Conservation (phyloP, 2,113 vertebrate species). For the Himantopus leucocephalus region DNA sequence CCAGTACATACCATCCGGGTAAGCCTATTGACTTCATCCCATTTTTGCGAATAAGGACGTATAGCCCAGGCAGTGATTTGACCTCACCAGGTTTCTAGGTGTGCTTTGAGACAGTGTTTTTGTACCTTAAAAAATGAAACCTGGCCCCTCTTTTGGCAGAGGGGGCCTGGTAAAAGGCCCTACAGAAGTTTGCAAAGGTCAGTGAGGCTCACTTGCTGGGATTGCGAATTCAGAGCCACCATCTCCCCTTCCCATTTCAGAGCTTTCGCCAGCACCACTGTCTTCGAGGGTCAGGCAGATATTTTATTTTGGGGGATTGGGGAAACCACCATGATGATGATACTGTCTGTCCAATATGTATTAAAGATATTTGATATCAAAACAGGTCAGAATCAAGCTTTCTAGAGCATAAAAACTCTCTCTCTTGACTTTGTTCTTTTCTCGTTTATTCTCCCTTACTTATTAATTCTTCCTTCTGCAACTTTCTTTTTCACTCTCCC, state of each 20-base stretch:
- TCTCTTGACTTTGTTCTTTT: not conserved
- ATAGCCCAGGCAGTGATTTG: not conserved
- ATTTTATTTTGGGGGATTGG: no score
- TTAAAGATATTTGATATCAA: not conserved
- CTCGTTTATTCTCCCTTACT: not conserved
- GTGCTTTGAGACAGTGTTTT: not conserved
- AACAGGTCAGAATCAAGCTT: not conserved
- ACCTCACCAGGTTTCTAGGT: not conserved
- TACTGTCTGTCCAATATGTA: not conserved
- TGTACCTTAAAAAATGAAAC: not conserved
- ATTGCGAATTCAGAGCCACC: not conserved
- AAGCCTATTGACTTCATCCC: not conserved
- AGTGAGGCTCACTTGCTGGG: not conserved
- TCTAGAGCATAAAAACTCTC: not conserved
- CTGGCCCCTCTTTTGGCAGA: not conserved
- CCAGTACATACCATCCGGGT: not conserved
- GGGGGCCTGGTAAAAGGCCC: not conserved
- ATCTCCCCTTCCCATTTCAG: not conserved
- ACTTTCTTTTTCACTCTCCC: not conserved
- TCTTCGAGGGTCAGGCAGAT: not conserved
- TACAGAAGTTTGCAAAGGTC: not conserved
- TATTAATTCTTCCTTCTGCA: not conserved
- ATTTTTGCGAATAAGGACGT: not conserved
- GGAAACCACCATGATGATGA: no score
- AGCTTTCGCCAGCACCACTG: not conserved